Base-by-base conservation (phyloP, 1,140 invertebrate genomes). In the Andricus grossulariae region DNA sequence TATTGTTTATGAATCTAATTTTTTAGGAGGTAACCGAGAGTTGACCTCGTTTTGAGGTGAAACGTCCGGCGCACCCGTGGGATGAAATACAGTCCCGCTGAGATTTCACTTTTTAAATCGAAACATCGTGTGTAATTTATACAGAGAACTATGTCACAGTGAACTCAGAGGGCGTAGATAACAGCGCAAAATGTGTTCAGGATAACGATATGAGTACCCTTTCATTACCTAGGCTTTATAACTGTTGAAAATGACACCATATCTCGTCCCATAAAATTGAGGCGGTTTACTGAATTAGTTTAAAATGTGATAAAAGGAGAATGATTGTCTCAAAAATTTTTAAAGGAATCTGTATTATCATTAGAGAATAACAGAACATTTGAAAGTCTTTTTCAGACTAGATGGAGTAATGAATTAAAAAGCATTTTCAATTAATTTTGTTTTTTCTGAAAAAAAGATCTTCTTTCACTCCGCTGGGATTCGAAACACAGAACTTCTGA, bases 91-190 rank as follows among this genome's bases (percentile, higher is more conserved):
- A 66, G n/a, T 6, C 21, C 57, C 25, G 39, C 32, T 66, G 57
- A 66, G 57, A 66, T 66, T 66, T 66, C 25, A 13, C 15, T 39
- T 66, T 66, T 66, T 66, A 66, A 66, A 66, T 66, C 57, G 25
- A n/a, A n/a, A 39, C 25, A 16, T 13, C 16, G 25, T 21, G 57
- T 66, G 39, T 66, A 66, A 66, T 66, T 66, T 66, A 66, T 66
- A 16, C 13, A 5, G 13, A n/a, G 25, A 32, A 66, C 39, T 39
- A 66, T 66, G 25, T 39, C 25, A 66, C 32, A 66, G n/a, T 66
- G 25, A 66, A 66, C 57, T 16, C 12, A 66, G 12, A 16, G 57
- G 25, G 16, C 39, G 13, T 25, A n/a, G 57, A 45, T 60, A 60
- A 60, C 57, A 60, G 52, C 16, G 18, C 52, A 54, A 66, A 66